These are phyloP conservation scores for Blennius ocellaris DNA, from an alignment of 2,113 vertebrate genomes.

Conservation along the genomic window DNA sequence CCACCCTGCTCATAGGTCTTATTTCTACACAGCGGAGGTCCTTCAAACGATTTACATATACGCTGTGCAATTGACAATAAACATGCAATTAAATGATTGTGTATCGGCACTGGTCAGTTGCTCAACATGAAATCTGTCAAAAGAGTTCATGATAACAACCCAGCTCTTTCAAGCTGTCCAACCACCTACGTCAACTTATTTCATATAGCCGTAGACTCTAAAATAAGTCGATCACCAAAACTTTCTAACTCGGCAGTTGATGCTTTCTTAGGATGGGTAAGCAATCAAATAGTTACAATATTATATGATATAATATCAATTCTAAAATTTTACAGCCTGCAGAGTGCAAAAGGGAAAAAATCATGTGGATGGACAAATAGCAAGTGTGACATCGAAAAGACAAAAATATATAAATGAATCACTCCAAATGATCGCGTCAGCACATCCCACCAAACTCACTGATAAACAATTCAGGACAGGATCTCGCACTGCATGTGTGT, in stretches of 20 bases:
- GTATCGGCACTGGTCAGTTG: too few relatives aligned
- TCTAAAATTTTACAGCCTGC: neutral
- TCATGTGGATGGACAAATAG: neutral
- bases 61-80: too few relatives aligned
- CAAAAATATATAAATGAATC: neutral
- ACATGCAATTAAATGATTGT: too few relatives aligned
- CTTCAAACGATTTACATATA: neutral
- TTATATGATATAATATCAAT: neutral
- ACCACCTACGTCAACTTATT: neutral
- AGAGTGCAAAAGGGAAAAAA: neutral
- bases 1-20: constrained; percentile 26
- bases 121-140: too few relatives aligned
- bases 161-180: neutral
- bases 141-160: too few relatives aligned
- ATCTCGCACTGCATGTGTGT: neutral
- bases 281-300: neutral
- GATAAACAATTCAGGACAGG: too few relatives aligned
- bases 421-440: neutral
- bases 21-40: neutral
- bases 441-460: too few relatives aligned
- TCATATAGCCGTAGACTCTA: too few relatives aligned
- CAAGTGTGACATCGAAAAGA: neutral
- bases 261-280: neutral
- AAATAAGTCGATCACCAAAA: too few relatives aligned
- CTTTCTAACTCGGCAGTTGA: neutral